Percentiles rank a stretch among this genome's conserved stretches.
These are phyloP conservation scores for Dasypolia templi DNA, from an alignment of 2,888 invertebrate species.

Conservation along the genomic window DNA sequence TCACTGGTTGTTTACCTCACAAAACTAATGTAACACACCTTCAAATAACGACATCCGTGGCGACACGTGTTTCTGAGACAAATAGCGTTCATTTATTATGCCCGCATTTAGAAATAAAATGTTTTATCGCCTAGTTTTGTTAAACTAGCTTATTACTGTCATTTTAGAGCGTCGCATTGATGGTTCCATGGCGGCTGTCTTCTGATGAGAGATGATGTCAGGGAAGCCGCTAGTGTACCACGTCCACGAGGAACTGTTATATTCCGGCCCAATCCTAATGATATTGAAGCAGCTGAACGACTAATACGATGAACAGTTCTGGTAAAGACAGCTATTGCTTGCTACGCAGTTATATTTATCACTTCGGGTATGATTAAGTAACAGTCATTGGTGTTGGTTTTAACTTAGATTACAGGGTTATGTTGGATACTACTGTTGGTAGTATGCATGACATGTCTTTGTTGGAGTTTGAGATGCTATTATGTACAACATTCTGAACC, in stretches of 20 bases:
- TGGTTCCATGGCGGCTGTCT: neutral
- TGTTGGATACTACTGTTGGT: no score
- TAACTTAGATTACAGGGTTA: conserved; percentile 32
- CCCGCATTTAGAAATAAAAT: conserved; percentile 15
- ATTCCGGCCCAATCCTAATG: neutral
- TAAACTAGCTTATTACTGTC: neutral
- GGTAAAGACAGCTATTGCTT: no score
- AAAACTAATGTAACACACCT: conserved; percentile 43
- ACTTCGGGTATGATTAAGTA: conserved; percentile 24
- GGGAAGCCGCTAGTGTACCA: neutral
- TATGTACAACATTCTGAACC: conserved; percentile 26
- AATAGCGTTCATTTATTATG: conserved; percentile 46
- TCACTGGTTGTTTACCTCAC: conserved; percentile 40
- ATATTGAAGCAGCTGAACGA: neutral
- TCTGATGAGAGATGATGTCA: neutral
- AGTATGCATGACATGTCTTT: no score
- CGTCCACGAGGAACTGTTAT: neutral
- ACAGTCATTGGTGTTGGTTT: conserved; percentile 21
- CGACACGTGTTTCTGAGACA: conserved; percentile 31
- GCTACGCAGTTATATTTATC: neutral
- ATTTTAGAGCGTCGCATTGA: neutral
- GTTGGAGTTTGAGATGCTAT: conserved; percentile 20
- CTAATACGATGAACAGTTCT: neutral
- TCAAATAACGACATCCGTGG: conserved; percentile 36
- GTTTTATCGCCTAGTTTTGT: neutral